Base-by-base conservation (phyloP, 1,140 invertebrate species). In the Nephila pilipes region DNA sequence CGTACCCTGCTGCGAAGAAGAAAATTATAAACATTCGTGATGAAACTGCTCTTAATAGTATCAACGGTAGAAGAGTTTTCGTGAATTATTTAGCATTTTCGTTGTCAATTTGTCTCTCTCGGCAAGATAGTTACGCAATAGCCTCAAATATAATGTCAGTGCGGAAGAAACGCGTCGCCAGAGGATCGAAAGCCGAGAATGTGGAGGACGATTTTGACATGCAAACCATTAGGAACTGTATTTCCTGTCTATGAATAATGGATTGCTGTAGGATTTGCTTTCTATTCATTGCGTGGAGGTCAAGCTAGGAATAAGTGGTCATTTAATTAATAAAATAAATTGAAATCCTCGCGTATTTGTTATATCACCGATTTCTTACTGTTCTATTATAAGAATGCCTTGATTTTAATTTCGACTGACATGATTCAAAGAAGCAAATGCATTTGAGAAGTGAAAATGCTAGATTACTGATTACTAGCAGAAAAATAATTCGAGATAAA, bases 201-300 rank as follows among this genome's bases (percentile, higher is more conserved):
- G 5, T 75, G 29, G 69, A 75, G 69, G 29, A 75, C 32, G 36
- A 18, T 75, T 75, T 36, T 20, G 6, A 36, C 29, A 36, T 20
- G 18, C 29, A 36, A 5, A 18, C 69, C 29, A 75, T 75, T 75
- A 36, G 32, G 69, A 75, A 36, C 69, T 20, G 14, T 75, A 29
- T 75, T 75, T 75, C 69, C 69, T 75, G 69, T 29, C 69, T 75
- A 4, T 5, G 69, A 75, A 29, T 75, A 75, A 75, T 75, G 32
- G 69, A 18, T 29, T 75, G 69, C 2, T 25, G 69, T 32, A 36
- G 29, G 69, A 75, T 75, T 75, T 6, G 16, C 32, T 0, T 36
- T 75, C 29, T 36, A 16, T 75, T 32, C 18, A 18, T 75, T 18
- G 4, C 2, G 4, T 32, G 69, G 65, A 75, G 69, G 69, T 75